A percentile compares a stretch with the other conserved stretches of the same genome.
phyloP scores from a whole-genome alignment of 2,113 vertebrate genomes.

The Acrocephalus kingi region DNA sequence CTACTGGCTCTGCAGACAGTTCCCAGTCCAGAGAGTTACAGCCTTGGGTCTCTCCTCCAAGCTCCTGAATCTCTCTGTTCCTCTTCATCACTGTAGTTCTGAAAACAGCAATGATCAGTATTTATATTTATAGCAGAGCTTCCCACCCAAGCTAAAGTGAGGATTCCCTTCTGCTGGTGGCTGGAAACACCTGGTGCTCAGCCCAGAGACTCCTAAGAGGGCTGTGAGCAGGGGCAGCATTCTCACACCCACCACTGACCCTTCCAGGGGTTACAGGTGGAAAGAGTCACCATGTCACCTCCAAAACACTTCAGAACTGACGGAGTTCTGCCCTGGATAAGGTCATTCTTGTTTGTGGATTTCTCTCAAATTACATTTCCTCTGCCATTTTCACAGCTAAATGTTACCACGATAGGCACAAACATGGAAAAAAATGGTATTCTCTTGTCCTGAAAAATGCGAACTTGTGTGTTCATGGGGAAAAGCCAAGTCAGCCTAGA shows the following conservation, averaged over 20 bases:
- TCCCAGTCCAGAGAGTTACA: background rate
- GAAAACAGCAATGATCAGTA: background rate
- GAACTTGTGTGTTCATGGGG: background rate
- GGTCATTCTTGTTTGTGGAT: background rate
- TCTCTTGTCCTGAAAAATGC: background rate
- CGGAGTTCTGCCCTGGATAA: background rate
- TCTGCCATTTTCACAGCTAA: background rate
- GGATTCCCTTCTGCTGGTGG: background rate
- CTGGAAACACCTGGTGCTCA: background rate
- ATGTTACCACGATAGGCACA: background rate
- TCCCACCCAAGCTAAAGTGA: background rate
- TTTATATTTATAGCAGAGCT: background rate
- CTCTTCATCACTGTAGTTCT: background rate
- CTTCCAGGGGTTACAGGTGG: background rate
- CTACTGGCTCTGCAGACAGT: background rate
- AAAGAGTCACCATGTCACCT: background rate
- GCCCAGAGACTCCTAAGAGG: background rate
- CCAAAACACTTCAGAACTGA: background rate
- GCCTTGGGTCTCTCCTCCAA: background rate
- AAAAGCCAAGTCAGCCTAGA: background rate
- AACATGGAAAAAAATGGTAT: background rate
- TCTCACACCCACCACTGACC: background rate
- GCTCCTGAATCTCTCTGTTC: background rate
- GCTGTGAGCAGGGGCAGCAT: background rate
- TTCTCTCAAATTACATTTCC: background rate